Evolutionary conservation across 1,140 invertebrate genomes (phyloP), one percentile per base, ranked within the genome.

Genomic region (Holotrichia oblita): DNA sequence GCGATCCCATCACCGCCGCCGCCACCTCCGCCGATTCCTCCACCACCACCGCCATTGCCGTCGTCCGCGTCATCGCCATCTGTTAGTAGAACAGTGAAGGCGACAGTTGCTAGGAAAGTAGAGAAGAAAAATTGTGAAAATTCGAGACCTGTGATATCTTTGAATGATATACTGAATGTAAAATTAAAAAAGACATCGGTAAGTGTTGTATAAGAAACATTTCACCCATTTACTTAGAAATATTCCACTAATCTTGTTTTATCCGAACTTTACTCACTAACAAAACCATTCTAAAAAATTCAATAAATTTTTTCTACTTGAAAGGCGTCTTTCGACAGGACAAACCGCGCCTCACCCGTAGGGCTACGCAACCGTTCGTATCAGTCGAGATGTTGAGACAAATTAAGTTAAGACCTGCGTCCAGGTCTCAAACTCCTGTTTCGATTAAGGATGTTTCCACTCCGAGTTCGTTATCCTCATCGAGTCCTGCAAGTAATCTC

Each of bases 331-430:
- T 69, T 69, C 61, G 61, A 69, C 22, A 74, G 73, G 73, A 74
- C 34, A 74, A 74, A n/a, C 73, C 73, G 73, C 8, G 6, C 34
- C 73, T 74, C 41, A 10, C 61, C 61, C 34, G 73, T 42, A 40
- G 78, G 8, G 59, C 34, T 12, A 79, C 73, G 17, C 81, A 82
- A 75, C 82, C 83, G n/a, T 64, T 80, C 14, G 79, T 83, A 2
- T 82, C 82, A 44, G 76, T 79, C n/a, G 83, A 83, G 40, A 81
- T 84, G 81, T 42, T 85, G 64, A 75, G 69, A 10, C 82, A 83
- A 77, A 82, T 85, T 22, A 85, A 84, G 73, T 73, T 85, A 40
- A 79, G 80, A 41, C 83, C 83, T 22, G 61, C 80, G 2, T 78
- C 79, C 0, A 73, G 78, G 7, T 73, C 80, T 20, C 48, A 40